Evolutionary conservation across 2,797 vertebrate species (phyloP), one percentile per base, ranked within the genome.

Genomic region (Crocidura indochinensis): DNA sequence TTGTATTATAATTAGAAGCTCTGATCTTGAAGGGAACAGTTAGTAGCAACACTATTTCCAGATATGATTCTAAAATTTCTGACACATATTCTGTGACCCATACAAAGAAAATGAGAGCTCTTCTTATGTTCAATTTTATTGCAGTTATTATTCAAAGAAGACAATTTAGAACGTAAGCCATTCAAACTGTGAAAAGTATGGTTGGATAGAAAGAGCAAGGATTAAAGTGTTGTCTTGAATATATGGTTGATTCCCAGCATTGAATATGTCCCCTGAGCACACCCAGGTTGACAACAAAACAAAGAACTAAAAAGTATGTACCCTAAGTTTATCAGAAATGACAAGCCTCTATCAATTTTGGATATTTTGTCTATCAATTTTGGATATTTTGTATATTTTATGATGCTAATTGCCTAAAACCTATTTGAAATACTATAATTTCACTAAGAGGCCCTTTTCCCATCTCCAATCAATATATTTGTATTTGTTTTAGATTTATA

Each of bases 31-130:
- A 82, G 26, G 9, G 1, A 88, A 10, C 9, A 47, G 92, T 92
- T 87, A 62, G 51, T n/a, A 93, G 46, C 27, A n/a, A 60, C 46
- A 72, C 1, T n/a, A 92, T 79, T 90, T 93, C 83, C 56, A 75
- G 86, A 26, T 83, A 5, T 27, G 72, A 29, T 22, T 88, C 8
- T 76, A 74, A 86, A 75, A 80, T 38, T 56, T 91, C 24, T 75
- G 31, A 60, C 31, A 75, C 64, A 12, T 72, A 67, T 14, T 22
- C 0, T 81, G 10, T 80, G 53, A 92, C n/a, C 31, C 27, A 38
- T 29, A 27, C 31, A 91, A 78, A 91, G 44, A 72, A 47, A 64
- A 20, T 44, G 17, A 91, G 64, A 91, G 56, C 91, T 92, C 68
- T 74, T 93, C 20, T 72, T 56, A 87, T 72, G 77, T 64, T 17